These are phyloP conservation scores for Parnassius smintheus DNA, from an alignment of 2,888 invertebrate species.

Conservation along the genomic window DNA sequence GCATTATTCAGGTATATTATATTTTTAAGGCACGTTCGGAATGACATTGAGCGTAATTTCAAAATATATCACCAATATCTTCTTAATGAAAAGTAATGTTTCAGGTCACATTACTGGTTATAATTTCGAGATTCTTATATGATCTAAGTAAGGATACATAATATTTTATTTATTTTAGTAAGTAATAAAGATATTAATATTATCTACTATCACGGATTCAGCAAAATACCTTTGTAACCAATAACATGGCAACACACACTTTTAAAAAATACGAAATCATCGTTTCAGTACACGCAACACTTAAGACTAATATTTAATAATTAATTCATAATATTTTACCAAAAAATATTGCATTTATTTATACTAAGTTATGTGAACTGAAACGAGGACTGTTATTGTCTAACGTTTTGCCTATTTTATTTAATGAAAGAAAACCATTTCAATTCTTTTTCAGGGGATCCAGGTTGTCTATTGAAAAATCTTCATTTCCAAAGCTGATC, in stretches of 20 bases:
- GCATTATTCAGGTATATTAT: background rate
- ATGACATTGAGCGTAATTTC: constrained; percentile 70
- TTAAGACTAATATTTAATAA: constrained; percentile 43
- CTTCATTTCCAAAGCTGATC: constrained; percentile 93
- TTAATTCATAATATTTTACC: constrained; percentile 40
- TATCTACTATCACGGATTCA: constrained; percentile 60
- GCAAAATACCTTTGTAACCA: constrained; percentile 62
- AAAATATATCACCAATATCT: constrained; percentile 30
- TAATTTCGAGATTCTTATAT: constrained; percentile 50
- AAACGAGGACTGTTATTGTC: constrained; percentile 45
- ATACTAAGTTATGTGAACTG: constrained; percentile 54
- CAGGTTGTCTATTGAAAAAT: constrained; percentile 96
- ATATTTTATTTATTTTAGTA: constrained; percentile 39
- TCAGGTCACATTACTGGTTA: constrained; percentile 50
- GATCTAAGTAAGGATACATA: constrained; percentile 35
- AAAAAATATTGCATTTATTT: constrained; percentile 49
- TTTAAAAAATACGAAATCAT: constrained; percentile 41
- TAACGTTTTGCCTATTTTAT: constrained; percentile 43
- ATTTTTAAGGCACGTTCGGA: constrained; percentile 60
- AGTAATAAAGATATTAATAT: constrained; percentile 39
- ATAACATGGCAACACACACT: constrained; percentile 69
- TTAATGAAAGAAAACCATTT: constrained; percentile 37
- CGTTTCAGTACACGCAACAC: constrained; percentile 58
- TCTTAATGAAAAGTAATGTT: constrained; percentile 36
- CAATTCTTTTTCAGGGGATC: constrained; percentile 93